phyloP scores from a whole-genome alignment of 2,113 vertebrate species.

The Gorilla gorilla region DNA sequence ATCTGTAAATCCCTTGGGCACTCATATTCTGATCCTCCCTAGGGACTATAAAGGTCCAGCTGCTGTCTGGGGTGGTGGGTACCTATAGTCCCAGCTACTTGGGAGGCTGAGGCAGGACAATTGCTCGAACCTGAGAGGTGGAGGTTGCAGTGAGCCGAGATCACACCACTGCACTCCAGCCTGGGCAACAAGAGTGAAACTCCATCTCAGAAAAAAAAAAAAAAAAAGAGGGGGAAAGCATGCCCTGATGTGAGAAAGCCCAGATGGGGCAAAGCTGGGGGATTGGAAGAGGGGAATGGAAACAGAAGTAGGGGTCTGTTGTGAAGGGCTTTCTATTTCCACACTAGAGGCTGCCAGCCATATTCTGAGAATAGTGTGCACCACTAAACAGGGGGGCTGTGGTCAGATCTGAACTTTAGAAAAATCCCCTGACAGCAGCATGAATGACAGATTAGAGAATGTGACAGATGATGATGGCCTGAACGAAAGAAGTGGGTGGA shows the following conservation, averaged over 20 bases:
- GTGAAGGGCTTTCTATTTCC: not conserved
- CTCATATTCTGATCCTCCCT: not conserved
- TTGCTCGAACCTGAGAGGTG: too few species aligned
- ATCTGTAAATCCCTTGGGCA: not conserved
- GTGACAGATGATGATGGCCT: not conserved
- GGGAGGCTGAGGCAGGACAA: too few species aligned
- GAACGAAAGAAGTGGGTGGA: not conserved
- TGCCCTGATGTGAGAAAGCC: not conserved
- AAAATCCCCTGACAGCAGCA: not conserved
- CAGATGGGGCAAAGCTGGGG: not conserved
- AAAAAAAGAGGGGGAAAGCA: too few species aligned
- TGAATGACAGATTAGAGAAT: not conserved
- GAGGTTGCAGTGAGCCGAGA: too few species aligned
- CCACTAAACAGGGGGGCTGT: not conserved
- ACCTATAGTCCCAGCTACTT: too few species aligned
- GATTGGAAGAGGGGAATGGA: not conserved
- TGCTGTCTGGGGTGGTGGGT: not conserved
- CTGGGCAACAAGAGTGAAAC: too few species aligned
- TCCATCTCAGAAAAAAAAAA: too few species aligned
- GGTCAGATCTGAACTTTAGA: not conserved
- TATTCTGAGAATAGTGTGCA: not conserved
- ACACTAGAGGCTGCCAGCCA: not conserved
- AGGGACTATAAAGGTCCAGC: not conserved
- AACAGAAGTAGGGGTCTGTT: not conserved
- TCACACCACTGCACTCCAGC: too few species aligned